phyloP scores from a whole-genome alignment of 2,888 invertebrate species.

The Cheilosia scutellata region DNA sequence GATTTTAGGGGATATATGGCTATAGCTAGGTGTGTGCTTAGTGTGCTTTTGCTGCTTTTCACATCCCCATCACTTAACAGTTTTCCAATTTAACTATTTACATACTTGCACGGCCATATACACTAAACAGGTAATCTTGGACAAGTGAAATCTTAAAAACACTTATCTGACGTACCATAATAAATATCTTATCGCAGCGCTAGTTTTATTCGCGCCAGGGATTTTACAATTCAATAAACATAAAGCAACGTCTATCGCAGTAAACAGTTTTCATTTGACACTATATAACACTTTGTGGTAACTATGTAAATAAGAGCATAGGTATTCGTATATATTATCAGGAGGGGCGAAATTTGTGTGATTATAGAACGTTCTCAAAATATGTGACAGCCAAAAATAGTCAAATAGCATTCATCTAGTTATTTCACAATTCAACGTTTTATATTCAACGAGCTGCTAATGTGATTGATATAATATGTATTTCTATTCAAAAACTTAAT shows the following conservation, averaged over 20 bases:
- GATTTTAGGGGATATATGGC: slow-evolving; percentile 27
- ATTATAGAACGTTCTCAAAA: no score
- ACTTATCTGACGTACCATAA: slow-evolving; percentile 35
- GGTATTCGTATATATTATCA: no score
- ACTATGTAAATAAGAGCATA: no score
- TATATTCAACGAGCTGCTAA: no score
- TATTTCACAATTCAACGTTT: no score
- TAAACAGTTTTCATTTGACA: no score
- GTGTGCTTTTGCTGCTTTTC: slow-evolving; percentile 10
- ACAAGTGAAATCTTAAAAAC: slow-evolving; percentile 17
- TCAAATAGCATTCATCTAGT: no score
- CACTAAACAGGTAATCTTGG: neutral
- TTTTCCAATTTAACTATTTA: slow-evolving; percentile 18
- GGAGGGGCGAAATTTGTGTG: no score
- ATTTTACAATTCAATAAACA: slow-evolving; percentile 18
- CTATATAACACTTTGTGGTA: no score
- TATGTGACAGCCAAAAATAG: no score
- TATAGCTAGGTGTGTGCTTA: neutral
- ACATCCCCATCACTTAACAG: slow-evolving; percentile 21
- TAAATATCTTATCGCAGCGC: slow-evolving; percentile 45
- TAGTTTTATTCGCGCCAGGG: neutral
- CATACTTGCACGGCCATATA: slow-evolving; percentile 1
- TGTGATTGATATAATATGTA: no score
- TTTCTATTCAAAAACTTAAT: no score
- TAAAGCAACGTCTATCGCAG: neutral